Percentiles rank a stretch among this genome's conserved stretches.
These are phyloP conservation scores for Choloepus hoffmanni DNA, from an alignment of 2,113 vertebrate genomes.

Conservation along the genomic window DNA sequence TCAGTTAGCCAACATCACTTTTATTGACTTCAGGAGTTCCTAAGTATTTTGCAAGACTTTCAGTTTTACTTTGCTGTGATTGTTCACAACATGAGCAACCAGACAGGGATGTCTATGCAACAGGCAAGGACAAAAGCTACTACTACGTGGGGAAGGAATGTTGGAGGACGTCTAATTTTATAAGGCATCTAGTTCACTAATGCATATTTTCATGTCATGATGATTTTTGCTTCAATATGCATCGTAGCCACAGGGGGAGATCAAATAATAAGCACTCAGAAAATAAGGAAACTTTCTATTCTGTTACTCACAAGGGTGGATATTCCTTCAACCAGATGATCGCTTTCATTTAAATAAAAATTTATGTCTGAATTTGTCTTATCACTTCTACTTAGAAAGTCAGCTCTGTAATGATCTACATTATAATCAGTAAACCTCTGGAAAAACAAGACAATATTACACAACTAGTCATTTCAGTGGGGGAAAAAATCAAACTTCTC, in stretches of 20 bases:
- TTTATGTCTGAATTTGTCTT: constrained; percentile 43
- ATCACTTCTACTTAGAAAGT: neutral
- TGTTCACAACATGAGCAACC: constrained; percentile 3
- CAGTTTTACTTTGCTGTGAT: neutral
- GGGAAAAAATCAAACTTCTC: neutral
- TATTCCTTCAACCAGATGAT: constrained; percentile 23
- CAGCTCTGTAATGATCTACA: neutral
- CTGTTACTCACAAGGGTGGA: neutral
- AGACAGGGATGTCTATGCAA: neutral
- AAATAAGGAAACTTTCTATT: neutral
- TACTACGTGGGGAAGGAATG: neutral
- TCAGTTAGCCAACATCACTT: constrained; percentile 1
- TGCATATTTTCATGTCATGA: neutral
- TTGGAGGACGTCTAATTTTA: neutral
- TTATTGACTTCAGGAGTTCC: constrained; percentile 5
- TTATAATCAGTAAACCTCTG: neutral
- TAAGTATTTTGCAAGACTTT: neutral
- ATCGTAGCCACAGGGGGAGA: neutral
- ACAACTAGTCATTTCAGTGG: neutral
- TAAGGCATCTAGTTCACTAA: constrained; percentile 24
- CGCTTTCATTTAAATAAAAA: constrained; percentile 46
- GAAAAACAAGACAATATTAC: neutral
- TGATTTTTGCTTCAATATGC: neutral
- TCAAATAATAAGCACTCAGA: neutral
- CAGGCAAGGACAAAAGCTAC: neutral